phyloP scores from a whole-genome alignment of 2,113 vertebrate species.

The Sorex araneus region DNA sequence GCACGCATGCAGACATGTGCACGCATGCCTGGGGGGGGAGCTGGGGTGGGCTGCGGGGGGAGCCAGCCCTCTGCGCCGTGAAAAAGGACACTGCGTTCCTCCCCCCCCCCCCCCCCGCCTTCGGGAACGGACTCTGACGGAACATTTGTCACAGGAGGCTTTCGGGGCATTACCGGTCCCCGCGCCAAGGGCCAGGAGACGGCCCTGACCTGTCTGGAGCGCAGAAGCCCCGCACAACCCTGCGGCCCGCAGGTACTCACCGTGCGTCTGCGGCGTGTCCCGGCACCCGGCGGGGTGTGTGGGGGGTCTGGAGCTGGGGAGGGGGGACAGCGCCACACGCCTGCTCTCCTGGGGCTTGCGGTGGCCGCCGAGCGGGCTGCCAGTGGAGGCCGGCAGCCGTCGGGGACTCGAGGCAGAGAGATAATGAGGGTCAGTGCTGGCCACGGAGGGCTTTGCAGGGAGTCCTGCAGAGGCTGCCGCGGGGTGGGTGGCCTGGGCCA shows the following conservation, averaged over 20 bases:
- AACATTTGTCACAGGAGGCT: slow-evolving; percentile 79
- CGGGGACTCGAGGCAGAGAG: background rate
- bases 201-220: slow-evolving; percentile 66
- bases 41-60: background rate
- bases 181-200: slow-evolving; percentile 44
- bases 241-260: slow-evolving; percentile 12
- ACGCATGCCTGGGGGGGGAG: rapidly evolving
- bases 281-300: background rate
- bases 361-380: background rate
- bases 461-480: background rate
- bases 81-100: slow-evolving; percentile 18
- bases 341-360: slow-evolving; percentile 27
- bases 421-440: background rate
- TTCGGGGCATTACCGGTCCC: slow-evolving; percentile 62
- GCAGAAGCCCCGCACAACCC: slow-evolving; percentile 54
- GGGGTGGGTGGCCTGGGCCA: too few relatives aligned
- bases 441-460: too few relatives aligned
- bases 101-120: slow-evolving; percentile 10
- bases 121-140: slow-evolving; percentile 77
- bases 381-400: background rate
- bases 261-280: background rate
- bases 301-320: background rate
- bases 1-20: too few relatives aligned
- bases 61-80: background rate
- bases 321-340: background rate